These are phyloP conservation scores for Ciconia boyciana DNA, from an alignment of 2,113 vertebrate genomes.

Conservation along the genomic window DNA sequence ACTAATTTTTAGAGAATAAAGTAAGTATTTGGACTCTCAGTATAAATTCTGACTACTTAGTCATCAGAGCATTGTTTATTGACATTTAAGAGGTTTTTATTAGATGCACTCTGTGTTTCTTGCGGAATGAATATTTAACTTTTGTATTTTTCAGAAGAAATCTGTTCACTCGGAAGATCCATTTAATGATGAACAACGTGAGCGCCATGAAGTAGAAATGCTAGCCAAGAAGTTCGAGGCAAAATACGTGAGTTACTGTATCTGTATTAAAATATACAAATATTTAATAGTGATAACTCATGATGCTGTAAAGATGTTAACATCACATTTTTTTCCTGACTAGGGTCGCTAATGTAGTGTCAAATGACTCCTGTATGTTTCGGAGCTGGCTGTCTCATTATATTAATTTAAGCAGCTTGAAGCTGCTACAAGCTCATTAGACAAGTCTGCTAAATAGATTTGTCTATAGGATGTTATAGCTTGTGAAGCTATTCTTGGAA, in stretches of 20 bases:
- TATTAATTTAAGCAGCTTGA: constrained; percentile 12
- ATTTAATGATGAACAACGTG: constrained; percentile 86
- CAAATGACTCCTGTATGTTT: background rate
- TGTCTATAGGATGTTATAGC: background rate
- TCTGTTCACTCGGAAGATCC: constrained; percentile 81
- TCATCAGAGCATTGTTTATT: background rate
- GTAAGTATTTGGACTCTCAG: background rate
- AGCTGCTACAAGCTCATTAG: constrained; percentile 20
- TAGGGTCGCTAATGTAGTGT: background rate
- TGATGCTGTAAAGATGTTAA: background rate
- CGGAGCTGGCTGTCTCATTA: background rate
- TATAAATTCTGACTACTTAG: background rate
- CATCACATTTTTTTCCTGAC: background rate
- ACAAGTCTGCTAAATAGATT: constrained; percentile 18
- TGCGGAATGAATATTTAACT: constrained; percentile 24
- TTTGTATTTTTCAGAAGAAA: constrained; percentile 70
- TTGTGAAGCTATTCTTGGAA: constrained; percentile 16
- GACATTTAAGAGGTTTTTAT: background rate
- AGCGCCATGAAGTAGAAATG: constrained; percentile 89
- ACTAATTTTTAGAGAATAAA: background rate
- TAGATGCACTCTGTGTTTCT: background rate
- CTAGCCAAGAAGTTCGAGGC: constrained; percentile 95
- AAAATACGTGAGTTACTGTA: constrained; percentile 91
- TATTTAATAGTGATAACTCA: background rate
- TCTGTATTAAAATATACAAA: background rate